These are phyloP conservation scores for Agelastica alni DNA, from an alignment of 2,888 invertebrate species.

Conservation along the genomic window DNA sequence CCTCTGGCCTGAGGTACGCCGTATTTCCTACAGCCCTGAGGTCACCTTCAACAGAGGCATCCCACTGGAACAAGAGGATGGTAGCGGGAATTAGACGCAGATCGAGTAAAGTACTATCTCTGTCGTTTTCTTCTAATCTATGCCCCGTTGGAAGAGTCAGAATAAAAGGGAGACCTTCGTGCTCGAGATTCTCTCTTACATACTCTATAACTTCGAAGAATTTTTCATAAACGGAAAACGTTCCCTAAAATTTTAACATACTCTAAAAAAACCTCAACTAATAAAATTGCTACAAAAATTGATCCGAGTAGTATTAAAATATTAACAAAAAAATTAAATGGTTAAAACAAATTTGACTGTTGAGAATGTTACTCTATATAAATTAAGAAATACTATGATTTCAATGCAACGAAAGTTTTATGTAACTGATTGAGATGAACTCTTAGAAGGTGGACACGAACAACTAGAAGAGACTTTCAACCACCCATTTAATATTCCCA, in stretches of 20 bases:
- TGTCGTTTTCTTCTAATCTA: conserved; percentile 68
- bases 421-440: no score
- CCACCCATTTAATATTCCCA: no score
- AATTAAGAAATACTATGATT: no score
- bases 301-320: no score
- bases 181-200: conserved; percentile 75
- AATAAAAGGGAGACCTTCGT: conserved; percentile 70
- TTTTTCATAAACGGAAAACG: conserved; percentile 84
- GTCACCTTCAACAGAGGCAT: conserved; percentile 60
- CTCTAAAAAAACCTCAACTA: no score
- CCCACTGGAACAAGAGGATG: conserved; percentile 76
- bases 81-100: conserved; percentile 81
- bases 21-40: conserved; percentile 61
- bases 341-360: no score
- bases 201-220: conserved; percentile 75
- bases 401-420: no score
- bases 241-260: conserved; percentile 82
- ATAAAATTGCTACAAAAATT: no score
- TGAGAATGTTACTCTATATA: no score
- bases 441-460: no score
- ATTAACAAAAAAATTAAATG: no score
- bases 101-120: conserved; percentile 75
- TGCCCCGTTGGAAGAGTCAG: conserved; percentile 72
- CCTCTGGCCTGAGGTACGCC: conserved; percentile 76
- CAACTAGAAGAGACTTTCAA: no score